phyloP scores from a whole-genome alignment of 2,113 vertebrate genomes.

The Campylorhamphus procurvoides region DNA sequence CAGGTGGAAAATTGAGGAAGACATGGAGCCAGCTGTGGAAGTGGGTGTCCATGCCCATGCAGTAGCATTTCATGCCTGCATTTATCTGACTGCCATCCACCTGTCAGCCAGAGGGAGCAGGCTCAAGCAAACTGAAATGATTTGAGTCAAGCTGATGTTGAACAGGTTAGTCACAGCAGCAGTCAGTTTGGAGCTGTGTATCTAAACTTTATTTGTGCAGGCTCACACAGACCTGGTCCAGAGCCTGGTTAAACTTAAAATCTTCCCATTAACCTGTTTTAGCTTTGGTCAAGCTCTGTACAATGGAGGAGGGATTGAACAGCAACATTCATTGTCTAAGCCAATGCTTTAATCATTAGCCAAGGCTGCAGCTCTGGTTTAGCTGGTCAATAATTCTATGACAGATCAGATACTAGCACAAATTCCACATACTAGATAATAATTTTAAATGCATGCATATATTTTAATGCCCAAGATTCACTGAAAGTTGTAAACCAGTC shows the following conservation, averaged over 20 bases:
- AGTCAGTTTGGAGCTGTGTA: neutral
- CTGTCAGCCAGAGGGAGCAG: rapidly evolving
- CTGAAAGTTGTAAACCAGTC: neutral
- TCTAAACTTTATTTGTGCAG: neutral
- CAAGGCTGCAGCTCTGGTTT: neutral
- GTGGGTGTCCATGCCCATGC: neutral
- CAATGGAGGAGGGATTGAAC: neutral
- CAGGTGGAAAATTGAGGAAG: neutral
- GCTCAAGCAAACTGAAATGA: neutral
- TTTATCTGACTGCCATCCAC: neutral
- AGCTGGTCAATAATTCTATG: neutral
- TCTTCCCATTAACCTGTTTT: neutral
- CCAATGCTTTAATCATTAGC: neutral
- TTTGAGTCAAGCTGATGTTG: neutral
- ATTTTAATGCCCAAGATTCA: neutral
- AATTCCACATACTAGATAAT: neutral
- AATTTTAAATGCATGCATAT: neutral
- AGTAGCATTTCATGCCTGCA: neutral
- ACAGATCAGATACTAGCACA: neutral
- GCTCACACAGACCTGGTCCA: neutral
- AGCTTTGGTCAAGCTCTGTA: neutral
- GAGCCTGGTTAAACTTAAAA: neutral
- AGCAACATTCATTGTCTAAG: neutral
- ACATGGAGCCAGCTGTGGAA: neutral
- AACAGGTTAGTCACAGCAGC: rapidly evolving